phyloP scores from a whole-genome alignment of 2,888 invertebrate genomes.

The Helleia helle region DNA sequence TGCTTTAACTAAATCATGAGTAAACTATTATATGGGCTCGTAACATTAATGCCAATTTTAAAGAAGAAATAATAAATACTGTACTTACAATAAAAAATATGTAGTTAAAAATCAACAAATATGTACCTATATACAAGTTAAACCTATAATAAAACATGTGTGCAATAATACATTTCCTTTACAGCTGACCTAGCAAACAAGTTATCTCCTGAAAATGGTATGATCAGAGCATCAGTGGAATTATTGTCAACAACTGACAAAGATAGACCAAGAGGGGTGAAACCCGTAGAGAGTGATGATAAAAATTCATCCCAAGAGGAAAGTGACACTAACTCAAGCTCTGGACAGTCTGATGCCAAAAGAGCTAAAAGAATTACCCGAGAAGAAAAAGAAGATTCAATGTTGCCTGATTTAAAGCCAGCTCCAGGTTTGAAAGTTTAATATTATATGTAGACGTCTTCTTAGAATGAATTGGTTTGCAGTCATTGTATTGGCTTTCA shows the following conservation, averaged over 20 bases:
- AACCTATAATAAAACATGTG: too few species aligned
- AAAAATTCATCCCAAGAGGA: constrained; percentile 24
- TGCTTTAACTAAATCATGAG: too few species aligned
- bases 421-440: constrained; percentile 61
- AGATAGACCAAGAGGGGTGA: constrained; percentile 77
- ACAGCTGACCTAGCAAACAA: constrained; percentile 72
- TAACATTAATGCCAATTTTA: too few species aligned
- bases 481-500: too few species aligned
- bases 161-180: constrained; percentile 23
- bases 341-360: constrained; percentile 54
- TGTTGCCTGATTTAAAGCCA: constrained; percentile 88
- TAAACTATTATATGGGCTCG: too few species aligned
- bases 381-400: constrained; percentile 78
- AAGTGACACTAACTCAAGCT: constrained; percentile 34
- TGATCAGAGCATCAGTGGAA: constrained; percentile 87
- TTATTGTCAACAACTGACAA: constrained; percentile 81
- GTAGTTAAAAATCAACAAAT: too few species aligned
- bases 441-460: too few species aligned
- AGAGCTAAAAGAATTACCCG: constrained; percentile 53
- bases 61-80: too few species aligned
- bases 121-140: too few species aligned
- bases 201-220: constrained; percentile 82
- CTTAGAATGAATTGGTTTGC: too few species aligned
- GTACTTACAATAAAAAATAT: too few species aligned
- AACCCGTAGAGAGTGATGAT: constrained; percentile 29